phyloP scores from a whole-genome alignment of 2,888 invertebrate genomes.

The Diarsia brunnea region DNA sequence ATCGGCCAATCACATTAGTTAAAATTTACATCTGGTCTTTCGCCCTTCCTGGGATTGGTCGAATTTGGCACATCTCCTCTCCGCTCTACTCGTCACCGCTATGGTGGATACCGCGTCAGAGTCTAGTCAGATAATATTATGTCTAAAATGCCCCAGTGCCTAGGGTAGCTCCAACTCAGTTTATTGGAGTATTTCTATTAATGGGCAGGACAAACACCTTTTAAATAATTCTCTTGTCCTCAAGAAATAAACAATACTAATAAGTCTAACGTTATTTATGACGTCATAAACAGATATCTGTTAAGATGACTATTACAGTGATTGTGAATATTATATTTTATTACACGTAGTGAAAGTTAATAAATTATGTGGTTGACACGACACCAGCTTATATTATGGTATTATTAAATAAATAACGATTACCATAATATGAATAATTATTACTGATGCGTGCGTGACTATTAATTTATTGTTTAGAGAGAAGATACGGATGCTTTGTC shows the following conservation, averaged over 20 bases:
- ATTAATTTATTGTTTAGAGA: slow-evolving; percentile 7
- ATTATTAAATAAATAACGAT: slow-evolving; percentile 27
- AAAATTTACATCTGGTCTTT: no score
- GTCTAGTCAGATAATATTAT: not conserved
- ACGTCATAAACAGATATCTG: not conserved
- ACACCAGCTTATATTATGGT: slow-evolving; percentile 2
- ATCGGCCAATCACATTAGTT: no score
- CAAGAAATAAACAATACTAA: not conserved
- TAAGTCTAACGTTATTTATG: not conserved
- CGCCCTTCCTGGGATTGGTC: no score
- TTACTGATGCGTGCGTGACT: slow-evolving; percentile 16
- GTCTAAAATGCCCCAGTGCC: not conserved
- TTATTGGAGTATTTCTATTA: not conserved
- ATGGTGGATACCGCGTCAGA: no score
- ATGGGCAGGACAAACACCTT: not conserved
- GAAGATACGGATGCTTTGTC: not conserved
- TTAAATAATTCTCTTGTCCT: not conserved
- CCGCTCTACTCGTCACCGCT: no score
- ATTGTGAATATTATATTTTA: slow-evolving; percentile 27
- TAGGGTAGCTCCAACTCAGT: not conserved
- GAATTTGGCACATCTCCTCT: no score
- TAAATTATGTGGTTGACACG: slow-evolving; percentile 26
- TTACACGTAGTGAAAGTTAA: slow-evolving; percentile 39
- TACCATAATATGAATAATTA: slow-evolving; percentile 9
- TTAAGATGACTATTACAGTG: not conserved